A percentile compares a stretch with the other conserved stretches of the same genome.
Conservation (phyloP, 2,888 invertebrate species). For the Volucella inanis region DNA sequence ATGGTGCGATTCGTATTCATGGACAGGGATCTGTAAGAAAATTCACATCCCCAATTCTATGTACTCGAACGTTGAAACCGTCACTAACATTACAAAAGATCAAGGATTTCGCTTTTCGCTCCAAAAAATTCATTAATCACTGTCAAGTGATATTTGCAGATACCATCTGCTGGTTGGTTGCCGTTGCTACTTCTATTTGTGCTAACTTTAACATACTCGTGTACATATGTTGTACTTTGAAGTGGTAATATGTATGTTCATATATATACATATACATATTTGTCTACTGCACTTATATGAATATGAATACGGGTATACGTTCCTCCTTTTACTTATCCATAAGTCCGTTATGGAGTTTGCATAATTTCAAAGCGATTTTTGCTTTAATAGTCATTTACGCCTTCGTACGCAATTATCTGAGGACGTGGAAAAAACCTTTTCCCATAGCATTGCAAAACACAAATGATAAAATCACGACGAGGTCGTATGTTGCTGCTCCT, state of each 20-base stretch:
- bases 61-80: slow-evolving; percentile 26
- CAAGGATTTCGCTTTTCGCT: slow-evolving; percentile 73
- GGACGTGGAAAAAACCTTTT: slow-evolving; percentile 73
- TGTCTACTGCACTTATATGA: no score
- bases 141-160: slow-evolving; percentile 75
- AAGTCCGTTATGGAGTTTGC: slow-evolving; percentile 72
- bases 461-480: slow-evolving; percentile 19
- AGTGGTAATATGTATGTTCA: neutral
- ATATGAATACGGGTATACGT: no score
- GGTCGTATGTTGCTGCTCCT: slow-evolving; percentile 6
- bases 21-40: slow-evolving; percentile 45
- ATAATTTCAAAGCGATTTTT: slow-evolving; percentile 71
- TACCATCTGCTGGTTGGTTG: slow-evolving; percentile 66
- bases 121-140: slow-evolving; percentile 75
- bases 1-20: slow-evolving; percentile 58
- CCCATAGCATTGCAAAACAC: slow-evolving; percentile 26
- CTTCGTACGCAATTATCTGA: slow-evolving; percentile 71
- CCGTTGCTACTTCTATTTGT: slow-evolving; percentile 62
- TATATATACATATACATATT: no score
- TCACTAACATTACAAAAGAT: slow-evolving; percentile 73
- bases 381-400: slow-evolving; percentile 72
- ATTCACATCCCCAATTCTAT: slow-evolving; percentile 52
- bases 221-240: neutral
- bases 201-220: slow-evolving; percentile 7
- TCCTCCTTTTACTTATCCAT: slow-evolving; percentile 52